These are phyloP conservation scores for Macropus fuliginosus DNA, from an alignment of 2,797 vertebrate species.

Conservation along the genomic window DNA sequence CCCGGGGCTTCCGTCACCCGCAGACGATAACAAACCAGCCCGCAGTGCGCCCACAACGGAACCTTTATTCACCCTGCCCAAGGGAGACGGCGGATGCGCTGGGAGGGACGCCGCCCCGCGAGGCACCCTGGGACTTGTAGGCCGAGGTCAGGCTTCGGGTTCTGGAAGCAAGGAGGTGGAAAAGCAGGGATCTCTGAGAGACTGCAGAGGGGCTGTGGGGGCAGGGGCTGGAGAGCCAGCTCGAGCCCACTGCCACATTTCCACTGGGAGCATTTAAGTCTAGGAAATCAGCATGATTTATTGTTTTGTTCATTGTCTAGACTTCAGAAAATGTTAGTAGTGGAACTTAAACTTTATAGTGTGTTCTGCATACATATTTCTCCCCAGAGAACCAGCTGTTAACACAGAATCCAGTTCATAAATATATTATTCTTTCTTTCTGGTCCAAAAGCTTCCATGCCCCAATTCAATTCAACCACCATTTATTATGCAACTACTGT, in stretches of 20 bases:
- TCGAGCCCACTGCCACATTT: background rate
- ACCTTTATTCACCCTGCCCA: constrained; percentile 79
- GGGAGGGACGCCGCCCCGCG: background rate
- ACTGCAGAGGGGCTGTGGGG: background rate
- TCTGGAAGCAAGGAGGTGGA: background rate
- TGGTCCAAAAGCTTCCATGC: background rate
- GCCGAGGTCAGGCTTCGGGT: constrained; percentile 32
- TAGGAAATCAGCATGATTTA: background rate
- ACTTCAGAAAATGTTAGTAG: background rate
- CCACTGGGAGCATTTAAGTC: background rate
- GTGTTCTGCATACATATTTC: background rate
- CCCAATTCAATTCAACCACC: background rate
- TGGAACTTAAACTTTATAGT: background rate
- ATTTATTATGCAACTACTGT: background rate
- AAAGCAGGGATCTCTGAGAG: background rate
- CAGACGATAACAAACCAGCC: constrained; percentile 61
- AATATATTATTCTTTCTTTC: background rate
- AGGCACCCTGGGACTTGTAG: constrained; percentile 79
- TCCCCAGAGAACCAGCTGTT: background rate
- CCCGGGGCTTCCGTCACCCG: constrained; percentile 43
- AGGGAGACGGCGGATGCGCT: constrained; percentile 67
- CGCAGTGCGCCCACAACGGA: constrained; percentile 74
- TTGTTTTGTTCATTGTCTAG: background rate
- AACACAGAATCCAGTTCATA: background rate
- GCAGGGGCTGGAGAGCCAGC: background rate